phyloP scores from a whole-genome alignment of 2,113 vertebrate species.

The Corythornis vintsioides region DNA sequence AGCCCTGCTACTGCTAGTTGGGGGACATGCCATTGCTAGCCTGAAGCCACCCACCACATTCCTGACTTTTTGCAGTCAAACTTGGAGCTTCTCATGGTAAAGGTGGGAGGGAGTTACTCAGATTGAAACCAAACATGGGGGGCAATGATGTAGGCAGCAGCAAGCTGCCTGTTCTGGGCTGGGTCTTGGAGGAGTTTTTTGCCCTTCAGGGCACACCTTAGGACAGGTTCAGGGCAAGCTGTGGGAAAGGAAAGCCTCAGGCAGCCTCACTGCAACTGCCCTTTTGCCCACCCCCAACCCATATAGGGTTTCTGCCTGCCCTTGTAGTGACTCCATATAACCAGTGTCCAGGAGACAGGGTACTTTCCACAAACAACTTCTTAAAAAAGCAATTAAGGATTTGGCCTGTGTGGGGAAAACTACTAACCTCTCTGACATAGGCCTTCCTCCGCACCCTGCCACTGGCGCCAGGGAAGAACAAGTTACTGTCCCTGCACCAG shows the following conservation, averaged over 20 bases:
- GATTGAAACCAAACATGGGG: not conserved
- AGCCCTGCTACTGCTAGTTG: rapidly evolving
- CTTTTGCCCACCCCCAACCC: rapidly evolving
- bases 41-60: not conserved
- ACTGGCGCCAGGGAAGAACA: not conserved
- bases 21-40: not conserved
- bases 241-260: not conserved
- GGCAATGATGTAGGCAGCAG: not conserved
- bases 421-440: not conserved
- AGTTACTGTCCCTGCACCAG: not conserved
- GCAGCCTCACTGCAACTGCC: not conserved
- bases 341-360: not conserved
- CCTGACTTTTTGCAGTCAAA: not conserved
- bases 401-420: not conserved
- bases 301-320: not conserved
- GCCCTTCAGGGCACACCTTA: not conserved
- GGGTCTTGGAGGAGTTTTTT: not conserved
- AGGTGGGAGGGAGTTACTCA: not conserved
- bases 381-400: not conserved
- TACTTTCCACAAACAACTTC: not conserved
- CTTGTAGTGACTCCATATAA: not conserved
- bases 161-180: rapidly evolving
- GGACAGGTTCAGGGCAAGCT: not conserved
- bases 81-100: not conserved
- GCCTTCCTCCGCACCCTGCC: not conserved